Conservation (phyloP, 2,888 invertebrate genomes). For the Nomada hirtipes region DNA sequence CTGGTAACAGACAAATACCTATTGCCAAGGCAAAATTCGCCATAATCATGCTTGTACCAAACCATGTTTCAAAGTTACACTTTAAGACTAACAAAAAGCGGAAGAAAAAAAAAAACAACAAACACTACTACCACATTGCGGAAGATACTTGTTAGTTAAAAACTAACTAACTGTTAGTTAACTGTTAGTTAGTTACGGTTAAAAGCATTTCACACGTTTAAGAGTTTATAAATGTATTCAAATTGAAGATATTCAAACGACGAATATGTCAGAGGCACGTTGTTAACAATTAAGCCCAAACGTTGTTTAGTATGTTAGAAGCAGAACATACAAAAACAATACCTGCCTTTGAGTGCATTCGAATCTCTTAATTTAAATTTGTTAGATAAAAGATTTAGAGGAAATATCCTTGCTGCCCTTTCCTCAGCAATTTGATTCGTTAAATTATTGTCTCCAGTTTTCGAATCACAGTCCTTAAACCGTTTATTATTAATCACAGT, state of each 20-base stretch:
- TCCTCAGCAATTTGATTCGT: conserved; percentile 73
- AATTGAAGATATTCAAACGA: background rate
- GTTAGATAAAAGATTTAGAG: conserved; percentile 78
- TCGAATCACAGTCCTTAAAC: background rate
- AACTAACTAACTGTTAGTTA: background rate
- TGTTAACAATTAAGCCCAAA: background rate
- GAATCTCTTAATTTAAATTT: conserved; percentile 77
- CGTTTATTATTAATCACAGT: conserved; percentile 35
- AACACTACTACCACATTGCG: too few relatives aligned
- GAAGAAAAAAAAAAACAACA: background rate
- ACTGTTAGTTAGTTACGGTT: background rate
- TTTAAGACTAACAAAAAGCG: background rate
- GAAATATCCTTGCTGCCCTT: conserved; percentile 80
- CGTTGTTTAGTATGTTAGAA: background rate
- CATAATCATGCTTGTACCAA: conserved; percentile 19
- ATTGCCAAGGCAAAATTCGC: conserved; percentile 50
- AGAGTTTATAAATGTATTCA: background rate
- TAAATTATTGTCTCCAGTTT: conserved; percentile 33
- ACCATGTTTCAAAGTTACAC: conserved; percentile 34
- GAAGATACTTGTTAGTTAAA: background rate
- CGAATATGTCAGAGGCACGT: too few relatives aligned
- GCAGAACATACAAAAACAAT: background rate
- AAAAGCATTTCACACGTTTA: background rate
- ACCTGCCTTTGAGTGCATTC: conserved; percentile 75
- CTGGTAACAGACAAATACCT: conserved; percentile 81